Conservation (phyloP, 2,113 vertebrate species). For the Macquaria ambigua region DNA sequence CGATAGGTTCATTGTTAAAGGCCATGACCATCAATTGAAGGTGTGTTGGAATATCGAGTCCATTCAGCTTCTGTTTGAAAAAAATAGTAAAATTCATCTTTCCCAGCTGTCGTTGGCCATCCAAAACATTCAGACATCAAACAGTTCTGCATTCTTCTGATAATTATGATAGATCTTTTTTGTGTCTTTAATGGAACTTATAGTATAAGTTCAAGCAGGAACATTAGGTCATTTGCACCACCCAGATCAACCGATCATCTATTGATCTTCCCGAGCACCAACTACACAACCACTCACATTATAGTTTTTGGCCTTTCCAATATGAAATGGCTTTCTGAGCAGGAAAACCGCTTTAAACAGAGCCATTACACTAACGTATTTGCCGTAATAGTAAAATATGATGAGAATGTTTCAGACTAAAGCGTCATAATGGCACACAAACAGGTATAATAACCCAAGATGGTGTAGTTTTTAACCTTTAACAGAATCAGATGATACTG, state of each 20-base stretch:
- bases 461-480: slow-evolving; percentile 37
- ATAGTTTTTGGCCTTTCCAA: background rate
- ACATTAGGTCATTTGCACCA: background rate
- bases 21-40: slow-evolving; percentile 12
- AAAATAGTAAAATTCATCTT: background rate
- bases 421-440: slow-evolving; percentile 20
- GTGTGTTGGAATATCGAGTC: background rate
- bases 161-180: slow-evolving; percentile 3
- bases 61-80: background rate
- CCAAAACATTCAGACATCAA: background rate
- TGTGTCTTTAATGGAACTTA: slow-evolving; percentile 5
- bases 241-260: slow-evolving; percentile 14
- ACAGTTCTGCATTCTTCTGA: background rate
- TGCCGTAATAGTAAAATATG: slow-evolving; percentile 16
- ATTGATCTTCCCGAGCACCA: background rate
- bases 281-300: background rate
- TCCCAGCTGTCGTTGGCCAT: background rate
- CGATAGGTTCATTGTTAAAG: slow-evolving; percentile 14
- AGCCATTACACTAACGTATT: slow-evolving; percentile 11
- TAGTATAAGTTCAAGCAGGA: background rate
- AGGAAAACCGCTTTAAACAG: slow-evolving; percentile 1
- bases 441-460: slow-evolving; percentile 7
- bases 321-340: background rate
- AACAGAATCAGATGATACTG: slow-evolving; percentile 18
- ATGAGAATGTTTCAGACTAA: slow-evolving; percentile 13